Base-by-base conservation (phyloP, 1,140 invertebrate genomes). In the Drosophila parabipectinata region DNA sequence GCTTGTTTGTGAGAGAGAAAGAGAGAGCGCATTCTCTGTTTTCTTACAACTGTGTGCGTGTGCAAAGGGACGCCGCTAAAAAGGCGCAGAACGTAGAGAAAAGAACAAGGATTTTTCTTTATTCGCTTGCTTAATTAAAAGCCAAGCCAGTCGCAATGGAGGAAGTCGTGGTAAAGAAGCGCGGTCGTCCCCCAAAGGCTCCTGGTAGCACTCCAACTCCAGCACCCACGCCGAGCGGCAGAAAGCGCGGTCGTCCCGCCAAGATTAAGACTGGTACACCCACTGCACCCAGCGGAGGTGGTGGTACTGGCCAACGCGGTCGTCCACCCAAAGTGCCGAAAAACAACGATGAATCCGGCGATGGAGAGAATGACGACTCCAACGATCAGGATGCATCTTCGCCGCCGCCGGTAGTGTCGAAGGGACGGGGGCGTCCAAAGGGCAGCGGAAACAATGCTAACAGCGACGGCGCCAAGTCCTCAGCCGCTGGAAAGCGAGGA, bases 361-460 rank as follows among this genome's bases (percentile, higher is more conserved):
- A 55, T 4, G 52, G 72, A 8, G 53, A 66, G 5, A 52, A 81
- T 28, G 78, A 63, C n/a, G 59, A 77, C 6, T 58, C 54, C 15
- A 32, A n/a, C 14, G 39, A 34, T n/a, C 59, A 55, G 15, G 32
- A n/a, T 14, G 48, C 12, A 32, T 0, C 62, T 24, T 48, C 32
- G 9, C 61, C 26, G 52, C 24, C 41, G 14, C 26, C 44, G 4
- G 12, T 44, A 1, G 41, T 44, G n/a, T 18, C 50, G 1, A 91
- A 87, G 72, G 89, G 85, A 26, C 75, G 90, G 15, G 90, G 90
- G 1, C 90, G 90, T 3, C 90, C 90, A 9, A 62, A 55, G 37
- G 56, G 45, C 7, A 81, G 61, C 32, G 61, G 52, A 0, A 30
- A 2, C 6, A 69, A 69, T n/a, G 34, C 14, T 26, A 12, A 24